These are phyloP conservation scores for Capreolus pygargus DNA, from an alignment of 2,113 vertebrate species.

Conservation along the genomic window DNA sequence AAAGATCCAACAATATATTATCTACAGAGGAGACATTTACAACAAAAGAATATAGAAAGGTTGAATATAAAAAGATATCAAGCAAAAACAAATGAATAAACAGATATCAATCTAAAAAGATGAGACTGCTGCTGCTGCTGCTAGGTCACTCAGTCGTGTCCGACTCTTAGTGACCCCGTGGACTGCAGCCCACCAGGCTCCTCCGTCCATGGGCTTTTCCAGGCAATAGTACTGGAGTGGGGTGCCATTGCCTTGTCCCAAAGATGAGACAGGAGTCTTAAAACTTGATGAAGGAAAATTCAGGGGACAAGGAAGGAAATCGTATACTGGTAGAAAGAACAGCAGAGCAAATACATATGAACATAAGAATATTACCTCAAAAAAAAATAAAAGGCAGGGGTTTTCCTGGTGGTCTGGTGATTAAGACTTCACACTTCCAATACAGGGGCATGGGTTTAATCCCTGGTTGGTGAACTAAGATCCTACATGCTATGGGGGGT, in stretches of 20 bases:
- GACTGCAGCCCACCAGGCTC: neutral
- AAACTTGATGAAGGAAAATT: neutral
- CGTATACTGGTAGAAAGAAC: neutral
- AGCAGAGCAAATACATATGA: neutral
- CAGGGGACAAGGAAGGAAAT: neutral
- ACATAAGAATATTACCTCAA: neutral
- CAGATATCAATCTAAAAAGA: neutral
- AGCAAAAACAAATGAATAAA: neutral
- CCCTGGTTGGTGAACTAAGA: neutral
- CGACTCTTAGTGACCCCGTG: fast-evolving
- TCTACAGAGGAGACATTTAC: neutral
- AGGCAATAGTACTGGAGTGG: neutral
- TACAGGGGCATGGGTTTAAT: neutral
- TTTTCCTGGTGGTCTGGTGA: neutral
- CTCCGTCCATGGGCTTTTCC: neutral
- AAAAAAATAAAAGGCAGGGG: neutral
- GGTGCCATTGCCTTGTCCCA: neutral
- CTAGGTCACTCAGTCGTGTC: neutral
- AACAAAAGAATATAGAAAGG: neutral
- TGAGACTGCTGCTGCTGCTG: neutral
- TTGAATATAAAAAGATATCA: neutral
- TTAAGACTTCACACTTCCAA: neutral
- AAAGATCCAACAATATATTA: neutral
- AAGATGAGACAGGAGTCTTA: neutral
- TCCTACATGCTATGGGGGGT: neutral